phyloP scores from a whole-genome alignment of 2,797 vertebrate genomes.

The Chlorospingus flavigularis region DNA sequence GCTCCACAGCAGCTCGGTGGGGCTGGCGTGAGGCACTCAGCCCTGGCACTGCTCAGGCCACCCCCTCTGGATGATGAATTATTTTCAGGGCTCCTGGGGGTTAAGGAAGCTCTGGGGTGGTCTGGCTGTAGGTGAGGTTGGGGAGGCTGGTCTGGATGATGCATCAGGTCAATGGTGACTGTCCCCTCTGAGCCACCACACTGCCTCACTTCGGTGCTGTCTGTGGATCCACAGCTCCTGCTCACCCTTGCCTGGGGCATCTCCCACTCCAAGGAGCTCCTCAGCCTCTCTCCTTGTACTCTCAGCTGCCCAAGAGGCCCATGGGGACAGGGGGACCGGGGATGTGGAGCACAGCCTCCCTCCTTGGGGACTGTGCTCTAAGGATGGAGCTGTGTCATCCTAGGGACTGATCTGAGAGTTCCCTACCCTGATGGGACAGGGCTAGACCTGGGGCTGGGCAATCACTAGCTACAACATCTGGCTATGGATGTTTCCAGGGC shows the following conservation, averaged over 20 bases:
- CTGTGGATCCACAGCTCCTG: background rate
- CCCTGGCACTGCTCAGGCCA: background rate
- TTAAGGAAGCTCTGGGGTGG: background rate
- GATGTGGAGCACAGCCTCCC: background rate
- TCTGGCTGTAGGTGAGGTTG: background rate
- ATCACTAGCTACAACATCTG: background rate
- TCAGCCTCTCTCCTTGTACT: background rate
- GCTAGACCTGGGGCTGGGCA: background rate
- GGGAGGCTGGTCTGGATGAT: background rate
- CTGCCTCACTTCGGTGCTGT: background rate
- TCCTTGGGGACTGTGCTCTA: background rate
- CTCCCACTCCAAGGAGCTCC: background rate
- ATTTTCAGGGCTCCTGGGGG: background rate
- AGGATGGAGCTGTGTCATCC: background rate
- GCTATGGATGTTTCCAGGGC: background rate
- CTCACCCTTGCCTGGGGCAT: background rate
- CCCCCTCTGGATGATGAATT: background rate
- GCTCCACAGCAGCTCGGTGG: background rate
- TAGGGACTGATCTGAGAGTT: background rate
- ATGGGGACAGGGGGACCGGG: background rate
- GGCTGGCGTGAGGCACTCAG: background rate
- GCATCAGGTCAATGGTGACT: background rate
- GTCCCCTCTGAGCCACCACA: background rate
- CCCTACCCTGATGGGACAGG: background rate
- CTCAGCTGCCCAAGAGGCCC: accelerated